Conservation (phyloP, 2,888 invertebrate species). For the Tenthredo livida region DNA sequence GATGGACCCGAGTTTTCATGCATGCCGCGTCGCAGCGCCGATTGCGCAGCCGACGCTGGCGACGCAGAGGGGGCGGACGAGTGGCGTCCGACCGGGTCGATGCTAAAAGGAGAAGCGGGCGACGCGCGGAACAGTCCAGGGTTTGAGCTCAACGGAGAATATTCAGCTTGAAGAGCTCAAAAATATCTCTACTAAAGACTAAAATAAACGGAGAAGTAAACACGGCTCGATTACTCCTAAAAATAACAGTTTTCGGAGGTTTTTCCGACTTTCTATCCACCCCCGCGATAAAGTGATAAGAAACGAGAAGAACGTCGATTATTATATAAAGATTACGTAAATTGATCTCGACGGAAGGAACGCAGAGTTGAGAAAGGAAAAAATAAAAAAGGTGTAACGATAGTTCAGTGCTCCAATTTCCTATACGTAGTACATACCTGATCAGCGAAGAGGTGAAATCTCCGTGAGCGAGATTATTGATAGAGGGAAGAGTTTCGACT, state of each 20-base stretch:
- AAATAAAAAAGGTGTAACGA: background rate
- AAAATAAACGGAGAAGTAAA: constrained; percentile 1
- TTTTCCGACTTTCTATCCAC: background rate
- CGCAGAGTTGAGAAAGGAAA: background rate
- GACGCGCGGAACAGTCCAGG: constrained; percentile 60
- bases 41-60: constrained; percentile 46
- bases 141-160: constrained; percentile 63
- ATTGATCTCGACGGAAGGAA: background rate
- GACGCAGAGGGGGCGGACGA: constrained; percentile 39
- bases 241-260: background rate
- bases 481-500: background rate
- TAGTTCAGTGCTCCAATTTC: constrained; percentile 23
- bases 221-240: background rate
- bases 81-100: constrained; percentile 67
- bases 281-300: background rate
- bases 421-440: background rate
- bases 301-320: background rate
- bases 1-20: constrained; percentile 44
- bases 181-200: background rate
- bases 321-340: constrained; percentile 14
- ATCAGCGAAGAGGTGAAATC: background rate
- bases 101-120: constrained; percentile 71
- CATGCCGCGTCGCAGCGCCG: constrained; percentile 38
- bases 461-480: background rate
- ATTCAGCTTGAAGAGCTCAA: constrained; percentile 41